Base-by-base conservation (phyloP, 2,888 invertebrate species). In the Quadroppia sp. region DNA sequence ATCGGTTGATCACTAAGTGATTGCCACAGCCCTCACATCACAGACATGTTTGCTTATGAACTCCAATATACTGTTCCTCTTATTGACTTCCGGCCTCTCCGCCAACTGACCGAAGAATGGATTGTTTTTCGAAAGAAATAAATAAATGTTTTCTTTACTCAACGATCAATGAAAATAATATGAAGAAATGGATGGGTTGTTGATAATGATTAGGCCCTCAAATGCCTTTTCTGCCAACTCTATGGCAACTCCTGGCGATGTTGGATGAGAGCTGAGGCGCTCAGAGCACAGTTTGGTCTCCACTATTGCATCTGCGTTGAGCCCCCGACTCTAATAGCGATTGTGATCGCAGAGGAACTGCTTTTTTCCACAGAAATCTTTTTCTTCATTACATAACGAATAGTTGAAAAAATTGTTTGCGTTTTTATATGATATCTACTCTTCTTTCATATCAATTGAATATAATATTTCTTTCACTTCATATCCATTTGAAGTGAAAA, bases 181-280 rank as follows among this genome's bases (percentile, higher is more conserved):
- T 50, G n/a, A 50, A 20, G 20, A 9, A 20, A 20, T n/a, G 20
- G 15, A 2, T 3, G n/a, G 20, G 15, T 50, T 6, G 50, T 36
- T 11, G 36, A 36, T 36, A n/a, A n/a, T n/a, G 45, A 17, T 45
- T 45, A n/a, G 45, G 15, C 45, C 45, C 15, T 45, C 45, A 45
- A 45, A 17, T 50, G 50, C 50, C 50, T 50, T 17, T 20, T 50
- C 50, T n/a, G 6, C n/a, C 50, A 50, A 50, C 20, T 50, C 20
- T 50, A 50, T 50, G 50, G 50, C 50, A 50, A 50, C 50, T 50
- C 50, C 50, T 50, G 50, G 50, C 4, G n/a, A 20, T n/a, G n/a
- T n/a, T 20, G 50, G 50, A 50, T 50, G 50, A 50, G 50, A 20
- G 50, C 20, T 20, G 50, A 50, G 50, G 50, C 50, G 50, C 50